phyloP scores from a whole-genome alignment of 2,113 vertebrate species.

The Sinocyclocheilus rhinocerous region DNA sequence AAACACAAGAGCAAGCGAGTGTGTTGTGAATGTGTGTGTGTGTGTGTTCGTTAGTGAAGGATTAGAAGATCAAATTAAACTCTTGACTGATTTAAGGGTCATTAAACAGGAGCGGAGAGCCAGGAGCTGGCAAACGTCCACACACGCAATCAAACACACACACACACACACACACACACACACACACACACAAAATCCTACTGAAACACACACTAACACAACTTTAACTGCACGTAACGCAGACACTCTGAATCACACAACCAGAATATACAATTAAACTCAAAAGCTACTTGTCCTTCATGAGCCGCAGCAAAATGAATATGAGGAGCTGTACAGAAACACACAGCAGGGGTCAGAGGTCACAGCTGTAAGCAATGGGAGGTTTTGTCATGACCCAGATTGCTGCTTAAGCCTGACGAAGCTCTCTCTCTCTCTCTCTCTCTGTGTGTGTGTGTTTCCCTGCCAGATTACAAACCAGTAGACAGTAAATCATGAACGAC shows the following conservation, averaged over 20 bases:
- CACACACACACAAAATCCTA: no score
- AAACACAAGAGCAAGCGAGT: not conserved
- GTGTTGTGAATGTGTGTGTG: not conserved
- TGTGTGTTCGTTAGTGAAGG: slow-evolving; percentile 1
- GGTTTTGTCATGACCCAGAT: not conserved
- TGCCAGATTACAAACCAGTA: not conserved
- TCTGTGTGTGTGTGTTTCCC: not conserved
- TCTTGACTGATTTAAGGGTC: slow-evolving; percentile 22
- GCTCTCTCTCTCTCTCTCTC: not conserved
- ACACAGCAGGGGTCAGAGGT: not conserved
- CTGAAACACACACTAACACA: not conserved
- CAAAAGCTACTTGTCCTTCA: not conserved
- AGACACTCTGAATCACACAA: not conserved
- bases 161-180: not conserved
- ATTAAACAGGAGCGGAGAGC: not conserved
- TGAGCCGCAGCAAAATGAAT: not conserved
- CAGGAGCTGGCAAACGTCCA: not conserved
- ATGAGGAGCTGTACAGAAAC: not conserved
- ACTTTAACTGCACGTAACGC: no score
- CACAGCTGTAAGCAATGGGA: not conserved
- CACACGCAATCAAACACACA: not conserved
- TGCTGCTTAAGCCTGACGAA: not conserved
- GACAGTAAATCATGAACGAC: not conserved
- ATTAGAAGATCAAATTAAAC: slow-evolving; percentile 8
- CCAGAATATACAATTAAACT: not conserved